phyloP scores from a whole-genome alignment of 23 tunicate species.

The Halocynthia roretzi region DNA sequence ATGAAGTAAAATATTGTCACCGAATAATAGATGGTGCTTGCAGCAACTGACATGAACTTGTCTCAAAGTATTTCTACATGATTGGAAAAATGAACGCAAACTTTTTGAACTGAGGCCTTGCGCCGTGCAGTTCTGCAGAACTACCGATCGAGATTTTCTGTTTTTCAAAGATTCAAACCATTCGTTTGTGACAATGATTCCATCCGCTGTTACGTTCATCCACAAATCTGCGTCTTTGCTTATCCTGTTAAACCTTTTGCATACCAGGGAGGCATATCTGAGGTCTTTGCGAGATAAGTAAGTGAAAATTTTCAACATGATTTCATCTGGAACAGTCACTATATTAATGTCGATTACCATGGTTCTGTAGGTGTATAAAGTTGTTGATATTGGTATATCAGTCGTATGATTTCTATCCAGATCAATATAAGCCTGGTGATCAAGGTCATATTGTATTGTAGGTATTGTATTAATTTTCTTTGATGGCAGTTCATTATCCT shows the following conservation, averaged over 20 bases:
- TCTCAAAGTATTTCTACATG: constrained; percentile 28
- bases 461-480: too few relatives aligned
- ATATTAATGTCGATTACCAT: too few relatives aligned
- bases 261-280: constrained; percentile 13
- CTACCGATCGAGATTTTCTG: constrained; percentile 19
- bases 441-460: too few relatives aligned
- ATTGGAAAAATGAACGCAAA: constrained; percentile 42
- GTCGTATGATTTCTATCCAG: too few relatives aligned
- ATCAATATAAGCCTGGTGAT: too few relatives aligned
- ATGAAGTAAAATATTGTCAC: constrained; percentile 64
- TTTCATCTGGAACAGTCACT: constrained; percentile 33
- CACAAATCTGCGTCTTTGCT: constrained; percentile 42
- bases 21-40: constrained; percentile 27
- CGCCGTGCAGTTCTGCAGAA: constrained; percentile 28
- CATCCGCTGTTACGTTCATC: constrained; percentile 24
- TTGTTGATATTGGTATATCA: too few relatives aligned
- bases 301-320: constrained; percentile 35
- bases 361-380: too few relatives aligned
- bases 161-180: constrained; percentile 36
- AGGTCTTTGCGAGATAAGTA: constrained; percentile 27
- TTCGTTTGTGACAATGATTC: constrained; percentile 7
- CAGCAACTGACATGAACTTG: constrained; percentile 35
- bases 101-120: constrained; percentile 25
- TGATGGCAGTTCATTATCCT: too few relatives aligned
- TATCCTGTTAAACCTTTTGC: constrained; percentile 28